Conservation (phyloP, 2,888 invertebrate species). For the Acanthococcus lagerstroemiae region DNA sequence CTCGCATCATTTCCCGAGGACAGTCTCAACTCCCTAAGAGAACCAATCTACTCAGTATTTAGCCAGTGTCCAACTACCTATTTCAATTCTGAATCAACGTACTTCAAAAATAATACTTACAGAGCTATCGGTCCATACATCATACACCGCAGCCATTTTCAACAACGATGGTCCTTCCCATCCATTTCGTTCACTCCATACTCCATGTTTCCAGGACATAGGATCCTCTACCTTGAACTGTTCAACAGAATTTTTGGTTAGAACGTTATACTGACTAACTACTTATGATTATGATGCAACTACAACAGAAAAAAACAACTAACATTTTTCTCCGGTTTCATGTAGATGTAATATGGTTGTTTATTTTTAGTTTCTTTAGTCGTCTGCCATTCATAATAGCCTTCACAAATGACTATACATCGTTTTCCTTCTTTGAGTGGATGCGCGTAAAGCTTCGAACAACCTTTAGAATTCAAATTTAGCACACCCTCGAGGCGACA, state of each 20-base stretch:
- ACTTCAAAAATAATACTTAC: conserved; percentile 37
- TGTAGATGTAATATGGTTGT: conserved; percentile 65
- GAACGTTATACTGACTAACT: too few relatives aligned
- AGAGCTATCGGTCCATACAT: conserved; percentile 50
- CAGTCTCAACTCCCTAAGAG: too few relatives aligned
- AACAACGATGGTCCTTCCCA: conserved; percentile 55
- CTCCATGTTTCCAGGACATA: conserved; percentile 46
- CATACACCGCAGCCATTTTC: conserved; percentile 66
- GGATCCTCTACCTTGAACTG: conserved; percentile 48
- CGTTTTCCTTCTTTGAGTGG: conserved; percentile 59
- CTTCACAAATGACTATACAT: conserved; percentile 68
- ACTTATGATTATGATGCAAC: too few relatives aligned
- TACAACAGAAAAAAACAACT: too few relatives aligned
- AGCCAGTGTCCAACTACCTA: too few relatives aligned
- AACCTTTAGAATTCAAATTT: conserved; percentile 45
- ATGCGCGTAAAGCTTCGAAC: conserved; percentile 57
- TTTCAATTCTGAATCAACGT: too few relatives aligned
- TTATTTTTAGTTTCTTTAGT: conserved; percentile 47
- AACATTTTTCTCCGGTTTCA: conserved; percentile 48
- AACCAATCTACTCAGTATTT: too few relatives aligned
- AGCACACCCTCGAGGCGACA: conserved; percentile 53
- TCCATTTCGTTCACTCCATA: conserved; percentile 47
- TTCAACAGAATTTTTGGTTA: background rate
- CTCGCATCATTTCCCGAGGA: too few relatives aligned
- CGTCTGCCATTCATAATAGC: conserved; percentile 74